Conservation (phyloP, 2,113 vertebrate genomes). For the Hiodon alosoides region DNA sequence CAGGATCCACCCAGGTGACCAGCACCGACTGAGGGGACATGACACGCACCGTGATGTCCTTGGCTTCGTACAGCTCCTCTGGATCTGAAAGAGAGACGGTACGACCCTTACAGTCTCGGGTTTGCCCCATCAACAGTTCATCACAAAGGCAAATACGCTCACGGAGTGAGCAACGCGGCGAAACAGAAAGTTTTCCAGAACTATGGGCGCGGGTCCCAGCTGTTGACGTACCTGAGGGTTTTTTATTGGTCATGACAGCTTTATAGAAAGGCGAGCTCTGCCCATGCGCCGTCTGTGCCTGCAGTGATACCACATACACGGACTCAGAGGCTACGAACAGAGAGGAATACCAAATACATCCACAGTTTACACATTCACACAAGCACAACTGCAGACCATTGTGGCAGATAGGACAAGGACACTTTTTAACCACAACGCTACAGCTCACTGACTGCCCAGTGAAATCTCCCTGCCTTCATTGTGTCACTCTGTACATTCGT, state of each 20-base stretch:
- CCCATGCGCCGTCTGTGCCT: slow-evolving; percentile 74
- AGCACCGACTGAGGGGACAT: slow-evolving; percentile 93
- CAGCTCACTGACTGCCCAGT: not conserved
- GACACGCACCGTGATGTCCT: slow-evolving; percentile 83
- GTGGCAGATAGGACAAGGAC: slow-evolving; percentile 10
- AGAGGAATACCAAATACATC: slow-evolving; percentile 64
- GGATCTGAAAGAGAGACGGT: slow-evolving; percentile 64
- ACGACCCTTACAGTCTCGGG: not conserved
- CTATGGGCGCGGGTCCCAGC: not conserved
- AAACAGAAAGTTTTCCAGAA: not conserved
- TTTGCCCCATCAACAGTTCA: not conserved
- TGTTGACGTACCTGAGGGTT: slow-evolving; percentile 70
- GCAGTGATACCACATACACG: slow-evolving; percentile 89
- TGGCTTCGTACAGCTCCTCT: slow-evolving; percentile 69
- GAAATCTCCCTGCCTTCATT: too few species aligned
- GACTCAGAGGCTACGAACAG: slow-evolving; percentile 84
- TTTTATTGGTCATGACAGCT: slow-evolving; percentile 68
- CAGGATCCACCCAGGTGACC: slow-evolving; percentile 85
- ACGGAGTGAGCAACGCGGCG: not conserved
- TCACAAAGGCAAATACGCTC: not conserved
- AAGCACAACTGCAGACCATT: slow-evolving; percentile 10
- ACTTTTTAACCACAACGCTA: not conserved
- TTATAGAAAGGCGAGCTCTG: slow-evolving; percentile 72
- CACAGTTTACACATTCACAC: slow-evolving; percentile 32
- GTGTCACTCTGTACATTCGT: too few species aligned